Evolutionary conservation across 2,797 vertebrate species (phyloP), one percentile per base, ranked within the genome.

Genomic region (Zalophus californianus): DNA sequence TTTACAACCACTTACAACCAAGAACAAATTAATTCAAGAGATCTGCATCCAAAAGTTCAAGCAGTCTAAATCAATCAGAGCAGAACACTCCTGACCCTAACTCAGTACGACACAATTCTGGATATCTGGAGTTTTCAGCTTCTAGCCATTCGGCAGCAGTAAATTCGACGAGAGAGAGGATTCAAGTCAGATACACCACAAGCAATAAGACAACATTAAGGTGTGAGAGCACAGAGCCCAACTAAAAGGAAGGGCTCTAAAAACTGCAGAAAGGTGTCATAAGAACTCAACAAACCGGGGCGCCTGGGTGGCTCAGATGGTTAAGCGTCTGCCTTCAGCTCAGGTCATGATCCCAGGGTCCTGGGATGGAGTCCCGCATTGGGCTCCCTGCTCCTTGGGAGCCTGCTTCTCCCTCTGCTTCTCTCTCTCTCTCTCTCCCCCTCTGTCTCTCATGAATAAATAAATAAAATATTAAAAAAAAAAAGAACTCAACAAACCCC

Each of bases 21-120:
- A 86, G 9, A 82, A 89, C 27, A 35, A 92, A 95, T 8, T 32
- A 79, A 64, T 52, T 75, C 79, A 90, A 64, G 86, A 90, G 60
- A 83, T 79, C 52, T 60, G 29, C 27, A 73, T 44, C 60, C 38
- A 73, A 64, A 92, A 87, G 54, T 77, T 38, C 64, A 96, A 84
- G 73, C 20, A 75, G 35, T 44, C 25, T 16, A 88, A 88, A 58
- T 38, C 38, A 85, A 21, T 75, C 35, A 35, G 54, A 79, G 80
- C 41, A 88, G 66, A 85, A 44, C 23, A 79, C 8, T 50, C n/a
- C 32, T 58, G 10, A 83, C 29, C 56, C 20, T 82, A 84, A 93
- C 7, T 79, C 35, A 44, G 70, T 16, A 79, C 75, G 25, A 60
- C 32, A 27, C 29, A 60, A 16, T 77, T 86, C 66, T 60, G 52